Evolutionary conservation across 2,113 vertebrate genomes (phyloP).

Genomic region (Paracyprichromis sp.): DNA sequence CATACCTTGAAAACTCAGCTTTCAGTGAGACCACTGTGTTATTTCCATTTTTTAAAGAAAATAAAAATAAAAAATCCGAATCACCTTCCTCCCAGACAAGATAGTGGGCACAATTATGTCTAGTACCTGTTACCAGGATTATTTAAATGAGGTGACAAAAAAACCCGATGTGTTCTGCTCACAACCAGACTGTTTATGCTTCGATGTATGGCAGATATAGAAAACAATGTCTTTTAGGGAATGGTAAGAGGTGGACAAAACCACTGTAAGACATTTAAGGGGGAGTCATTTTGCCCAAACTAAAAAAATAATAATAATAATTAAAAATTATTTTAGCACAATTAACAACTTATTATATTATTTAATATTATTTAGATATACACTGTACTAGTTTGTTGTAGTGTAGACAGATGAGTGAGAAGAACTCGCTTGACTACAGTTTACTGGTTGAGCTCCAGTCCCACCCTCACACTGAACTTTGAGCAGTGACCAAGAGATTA

Average conservation of each 20-base stretch:
- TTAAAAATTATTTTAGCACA: accelerated
- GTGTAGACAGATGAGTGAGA: background rate
- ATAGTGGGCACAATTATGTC: background rate
- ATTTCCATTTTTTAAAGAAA: background rate
- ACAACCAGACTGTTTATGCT: background rate
- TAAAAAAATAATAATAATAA: background rate
- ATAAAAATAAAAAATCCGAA: background rate
- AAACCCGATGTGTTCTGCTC: background rate
- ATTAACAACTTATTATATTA: background rate
- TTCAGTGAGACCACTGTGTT: background rate
- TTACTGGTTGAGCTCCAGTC: background rate
- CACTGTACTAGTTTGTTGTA: background rate
- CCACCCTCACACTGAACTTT: background rate
- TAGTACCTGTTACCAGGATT: background rate
- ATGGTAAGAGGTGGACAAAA: background rate
- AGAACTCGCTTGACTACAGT: background rate
- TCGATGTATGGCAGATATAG: background rate
- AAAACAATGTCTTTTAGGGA: background rate
- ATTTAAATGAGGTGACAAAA: background rate
- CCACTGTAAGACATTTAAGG: background rate
- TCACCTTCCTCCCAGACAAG: background rate
- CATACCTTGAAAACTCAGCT: background rate
- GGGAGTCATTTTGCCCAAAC: background rate
- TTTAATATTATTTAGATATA: background rate
- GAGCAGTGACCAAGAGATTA: background rate